phyloP scores from a whole-genome alignment of 2,888 invertebrate genomes.

The Idaea straminata region DNA sequence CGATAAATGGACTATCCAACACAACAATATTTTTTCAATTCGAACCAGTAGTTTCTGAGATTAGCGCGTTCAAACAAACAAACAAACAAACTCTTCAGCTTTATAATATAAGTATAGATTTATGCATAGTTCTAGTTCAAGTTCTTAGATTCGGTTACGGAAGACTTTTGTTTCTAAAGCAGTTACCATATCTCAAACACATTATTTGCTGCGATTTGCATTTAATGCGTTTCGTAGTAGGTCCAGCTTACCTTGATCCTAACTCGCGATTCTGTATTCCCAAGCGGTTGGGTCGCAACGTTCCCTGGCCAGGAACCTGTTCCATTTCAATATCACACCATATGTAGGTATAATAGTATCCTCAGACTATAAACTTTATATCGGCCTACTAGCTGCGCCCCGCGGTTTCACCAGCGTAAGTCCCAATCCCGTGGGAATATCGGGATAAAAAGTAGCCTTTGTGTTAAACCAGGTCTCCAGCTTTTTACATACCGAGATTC shows the following conservation, averaged over 20 bases:
- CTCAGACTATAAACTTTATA: conserved; percentile 26
- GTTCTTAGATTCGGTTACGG: background rate
- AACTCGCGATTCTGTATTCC: conserved; percentile 66
- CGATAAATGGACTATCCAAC: too few species aligned
- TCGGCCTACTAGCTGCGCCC: background rate
- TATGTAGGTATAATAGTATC: background rate
- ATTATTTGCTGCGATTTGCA: background rate
- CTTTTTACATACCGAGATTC: too few species aligned
- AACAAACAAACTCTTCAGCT: too few species aligned
- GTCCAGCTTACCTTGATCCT: conserved; percentile 41
- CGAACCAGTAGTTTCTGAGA: too few species aligned
- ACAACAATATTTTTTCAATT: too few species aligned
- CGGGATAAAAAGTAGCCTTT: too few species aligned
- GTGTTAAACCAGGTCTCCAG: too few species aligned
- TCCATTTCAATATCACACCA: conserved; percentile 1
- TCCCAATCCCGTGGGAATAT: too few species aligned
- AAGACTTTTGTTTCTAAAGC: background rate
- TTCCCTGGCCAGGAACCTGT: conserved; percentile 47
- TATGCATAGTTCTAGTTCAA: background rate
- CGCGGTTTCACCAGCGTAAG: too few species aligned
- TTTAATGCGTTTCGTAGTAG: conserved; percentile 13
- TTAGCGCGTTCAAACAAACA: too few species aligned
- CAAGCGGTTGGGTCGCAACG: conserved; percentile 64
- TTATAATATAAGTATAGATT: background rate
- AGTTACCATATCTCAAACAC: background rate